These are phyloP conservation scores for Plusia festucae DNA, from an alignment of 2,888 invertebrate species.

Conservation along the genomic window DNA sequence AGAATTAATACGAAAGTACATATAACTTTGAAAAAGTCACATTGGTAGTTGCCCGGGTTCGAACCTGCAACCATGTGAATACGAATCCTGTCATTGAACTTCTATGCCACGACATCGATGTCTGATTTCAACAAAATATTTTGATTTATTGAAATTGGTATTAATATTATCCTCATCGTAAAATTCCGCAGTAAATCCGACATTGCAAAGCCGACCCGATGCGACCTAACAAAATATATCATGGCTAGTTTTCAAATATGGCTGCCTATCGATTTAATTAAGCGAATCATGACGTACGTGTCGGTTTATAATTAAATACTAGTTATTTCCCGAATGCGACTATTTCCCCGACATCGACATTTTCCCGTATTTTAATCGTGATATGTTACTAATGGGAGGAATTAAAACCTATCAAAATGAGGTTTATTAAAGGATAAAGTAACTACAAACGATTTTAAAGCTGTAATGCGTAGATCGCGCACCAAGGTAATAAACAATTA, in stretches of 20 bases:
- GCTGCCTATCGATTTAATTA: neutral
- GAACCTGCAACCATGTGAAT: no score
- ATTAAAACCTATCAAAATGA: neutral
- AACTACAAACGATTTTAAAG: neutral
- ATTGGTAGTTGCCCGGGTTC: no score
- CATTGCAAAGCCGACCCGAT: neutral
- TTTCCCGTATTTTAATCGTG: neutral
- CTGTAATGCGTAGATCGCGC: neutral
- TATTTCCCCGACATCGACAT: neutral
- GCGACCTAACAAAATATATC: neutral
- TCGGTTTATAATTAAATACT: constrained; percentile 2
- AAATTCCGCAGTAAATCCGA: neutral
- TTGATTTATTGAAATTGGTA: no score
- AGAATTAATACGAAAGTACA: no score
- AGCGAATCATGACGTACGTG: constrained; percentile 1
- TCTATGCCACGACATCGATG: no score
- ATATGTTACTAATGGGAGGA: neutral
- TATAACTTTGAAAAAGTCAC: no score
- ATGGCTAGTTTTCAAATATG: neutral
- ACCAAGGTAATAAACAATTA: neutral
- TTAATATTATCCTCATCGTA: neutral
- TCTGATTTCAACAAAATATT: no score
- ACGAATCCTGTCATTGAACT: no score
- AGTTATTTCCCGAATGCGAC: neutral
- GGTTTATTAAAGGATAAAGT: neutral